These are phyloP conservation scores for Gila robusta DNA, from an alignment of 2,797 vertebrate genomes.

Conservation along the genomic window DNA sequence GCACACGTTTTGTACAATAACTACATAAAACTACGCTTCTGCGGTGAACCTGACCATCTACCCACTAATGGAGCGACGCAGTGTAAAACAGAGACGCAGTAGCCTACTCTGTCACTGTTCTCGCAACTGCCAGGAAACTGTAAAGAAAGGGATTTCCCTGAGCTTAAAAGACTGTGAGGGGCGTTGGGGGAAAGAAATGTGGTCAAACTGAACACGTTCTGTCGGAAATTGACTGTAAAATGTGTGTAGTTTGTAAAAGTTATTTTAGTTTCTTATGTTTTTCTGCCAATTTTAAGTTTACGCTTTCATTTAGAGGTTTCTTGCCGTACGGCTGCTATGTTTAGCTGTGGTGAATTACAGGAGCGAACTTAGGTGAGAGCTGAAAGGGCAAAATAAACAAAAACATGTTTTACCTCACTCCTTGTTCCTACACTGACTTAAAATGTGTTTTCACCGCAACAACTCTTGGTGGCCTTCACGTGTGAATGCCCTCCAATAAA, in stretches of 20 bases:
- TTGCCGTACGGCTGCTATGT: neutral
- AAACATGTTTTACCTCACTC: neutral
- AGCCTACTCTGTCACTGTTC: neutral
- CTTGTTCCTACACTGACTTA: neutral
- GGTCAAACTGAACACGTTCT: neutral
- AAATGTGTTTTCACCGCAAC: neutral
- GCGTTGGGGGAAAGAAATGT: neutral
- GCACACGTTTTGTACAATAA: neutral
- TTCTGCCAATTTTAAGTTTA: neutral
- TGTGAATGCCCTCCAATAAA: neutral
- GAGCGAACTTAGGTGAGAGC: neutral
- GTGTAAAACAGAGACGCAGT: slow-evolving; percentile 18
- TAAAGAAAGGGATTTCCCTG: slow-evolving; percentile 61
- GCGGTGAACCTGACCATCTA: neutral
- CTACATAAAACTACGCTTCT: neutral
- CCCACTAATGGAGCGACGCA: neutral
- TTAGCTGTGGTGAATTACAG: neutral
- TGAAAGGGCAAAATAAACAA: slow-evolving; percentile 5
- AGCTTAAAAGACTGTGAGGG: slow-evolving; percentile 24
- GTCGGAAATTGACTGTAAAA: neutral
- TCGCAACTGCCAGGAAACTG: slow-evolving; percentile 45
- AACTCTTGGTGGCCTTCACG: neutral
- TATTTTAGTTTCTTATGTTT: neutral
- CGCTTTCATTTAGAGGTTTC: neutral
- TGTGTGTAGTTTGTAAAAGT: neutral